Percentiles rank a stretch among this genome's conserved stretches.
phyloP scores from a whole-genome alignment of 1,140 invertebrate species.

The Batillaria attramentaria region DNA sequence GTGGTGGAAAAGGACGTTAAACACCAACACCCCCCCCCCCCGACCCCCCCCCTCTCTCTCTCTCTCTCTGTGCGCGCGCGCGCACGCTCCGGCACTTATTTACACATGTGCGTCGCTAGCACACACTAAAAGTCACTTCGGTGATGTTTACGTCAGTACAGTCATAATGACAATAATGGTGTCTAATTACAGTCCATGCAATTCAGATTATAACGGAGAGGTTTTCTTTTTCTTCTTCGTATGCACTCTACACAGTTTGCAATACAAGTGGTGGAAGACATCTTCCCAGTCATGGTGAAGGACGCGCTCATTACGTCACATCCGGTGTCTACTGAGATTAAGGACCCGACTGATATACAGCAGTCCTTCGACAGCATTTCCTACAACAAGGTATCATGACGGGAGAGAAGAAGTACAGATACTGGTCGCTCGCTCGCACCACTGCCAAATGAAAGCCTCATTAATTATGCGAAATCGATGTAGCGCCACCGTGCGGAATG shows the following conservation, averaged over 20 bases:
- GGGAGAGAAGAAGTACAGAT: no score
- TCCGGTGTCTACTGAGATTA: constrained; percentile 67
- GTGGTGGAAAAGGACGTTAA: no score
- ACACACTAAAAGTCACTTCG: background rate
- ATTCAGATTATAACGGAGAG: no score
- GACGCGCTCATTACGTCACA: constrained; percentile 74
- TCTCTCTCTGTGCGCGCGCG: background rate
- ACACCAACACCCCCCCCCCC: no score
- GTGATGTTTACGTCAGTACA: background rate
- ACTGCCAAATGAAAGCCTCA: no score
- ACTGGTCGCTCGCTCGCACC: no score
- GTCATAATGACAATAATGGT: background rate
- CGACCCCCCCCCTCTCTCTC: no score
- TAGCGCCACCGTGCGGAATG: no score
- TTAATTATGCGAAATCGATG: no score
- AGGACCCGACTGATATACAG: constrained; percentile 65
- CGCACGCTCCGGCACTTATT: background rate
- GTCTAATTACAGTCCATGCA: no score
- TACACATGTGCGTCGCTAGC: background rate
- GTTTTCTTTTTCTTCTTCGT: background rate
- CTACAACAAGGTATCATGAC: constrained; percentile 71
- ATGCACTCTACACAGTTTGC: constrained; percentile 54
- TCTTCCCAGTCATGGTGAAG: constrained; percentile 69
- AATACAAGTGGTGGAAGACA: constrained; percentile 64
- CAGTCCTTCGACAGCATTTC: constrained; percentile 69